Evolutionary conservation across 2,888 invertebrate genomes (phyloP), one percentile per base, ranked within the genome.

Genomic region (Andrena minutula): DNA sequence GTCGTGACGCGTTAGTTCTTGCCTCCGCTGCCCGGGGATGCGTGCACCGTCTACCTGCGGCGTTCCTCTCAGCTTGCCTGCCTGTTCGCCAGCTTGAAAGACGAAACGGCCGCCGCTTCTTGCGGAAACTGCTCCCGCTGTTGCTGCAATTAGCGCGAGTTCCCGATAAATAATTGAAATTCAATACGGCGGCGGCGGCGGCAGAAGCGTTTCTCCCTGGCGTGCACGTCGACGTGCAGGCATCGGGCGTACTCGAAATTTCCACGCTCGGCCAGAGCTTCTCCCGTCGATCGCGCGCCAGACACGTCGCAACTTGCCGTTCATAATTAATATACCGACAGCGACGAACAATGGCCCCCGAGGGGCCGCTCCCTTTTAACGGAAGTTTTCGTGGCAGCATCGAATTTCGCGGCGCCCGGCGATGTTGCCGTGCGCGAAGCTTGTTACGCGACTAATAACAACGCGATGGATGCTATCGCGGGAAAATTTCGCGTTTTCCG

Each of bases 121-220:
- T 89, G 83, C 81, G 79, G 84, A 82, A 90, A 84, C 73, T 83
- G 53, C 71, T 56, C 56, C 56, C 53, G 61, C 64, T 60, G 71
- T 70, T 28, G 69, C 72, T 66, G 82, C 86, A 90, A 89, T 89
- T 90, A 89, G 85, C 75, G 84, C 72, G 80, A 82, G 84, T 89
- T 91, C 83, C 76, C 88, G 87, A 90, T 91, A 92, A 91, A 92
- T 91, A 91, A 92, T 91, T 91, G 91, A 91, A 91, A 92, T 92
- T 90, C 90, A 89, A 90, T 91, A 90, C 84, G 56, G 51, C 51
- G 20, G n/a, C 51, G 51, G 51, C 20, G 51, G 69, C 75, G 80
- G 76, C 85, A 60, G 64, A 26, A 16, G 12, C 26, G 32, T 23
- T 47, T 47, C 49, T 47, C 30, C 8, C 20, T 16, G 47, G 32